Base-by-base conservation (phyloP, 2,888 invertebrate species). In the Euplexia lucipara region DNA sequence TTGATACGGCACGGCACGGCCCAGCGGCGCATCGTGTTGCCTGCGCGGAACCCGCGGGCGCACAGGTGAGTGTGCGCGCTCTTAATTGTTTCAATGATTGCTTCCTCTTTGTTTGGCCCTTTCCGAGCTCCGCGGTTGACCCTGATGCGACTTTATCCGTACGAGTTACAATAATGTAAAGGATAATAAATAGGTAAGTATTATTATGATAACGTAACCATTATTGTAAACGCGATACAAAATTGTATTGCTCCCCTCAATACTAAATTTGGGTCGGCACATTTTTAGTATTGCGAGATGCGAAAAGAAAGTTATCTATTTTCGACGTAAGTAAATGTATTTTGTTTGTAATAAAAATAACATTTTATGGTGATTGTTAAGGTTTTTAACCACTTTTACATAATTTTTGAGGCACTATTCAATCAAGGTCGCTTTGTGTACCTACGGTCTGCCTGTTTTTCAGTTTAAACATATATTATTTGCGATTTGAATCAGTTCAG, bases 31-130 rank as follows among this genome's bases (percentile, higher is more conserved):
- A 16, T 37, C 61, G 30, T 12, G 10, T 10, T 9, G 5, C 20
- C 4, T 12, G 14, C 30, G 18, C 18, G n/a, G 9, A 6, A 1
- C 16, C 7, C 18, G n/a, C 14, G 6, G 3, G 8, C 18, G 10
- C 26, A 20, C n/a, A 34, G 12, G 9, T 30, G 39, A 14, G 10
- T 14, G 26, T 12, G 20, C 49, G 44, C 12, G 18, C 20, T 37
- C 44, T 54, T 69, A 53, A 61, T 61, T 54, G 42, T 61, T 54
- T 49, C 42, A 70, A 54, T 61, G 8, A 54, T 30, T 20, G 42
- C 70, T 69, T 69, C 70, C 53, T 37, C 16, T 37, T 49, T n/a
- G 44, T 45, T 35, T n/a, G 30, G 26, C 26, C 47, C 51, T 34
- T 20, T 22, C 12, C 22, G n/a, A n/a, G 5, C 4, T 32, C 41